Evolutionary conservation across 2,113 vertebrate species (phyloP), one percentile per base, ranked within the genome.

Genomic region (Corynorhinus townsendii): DNA sequence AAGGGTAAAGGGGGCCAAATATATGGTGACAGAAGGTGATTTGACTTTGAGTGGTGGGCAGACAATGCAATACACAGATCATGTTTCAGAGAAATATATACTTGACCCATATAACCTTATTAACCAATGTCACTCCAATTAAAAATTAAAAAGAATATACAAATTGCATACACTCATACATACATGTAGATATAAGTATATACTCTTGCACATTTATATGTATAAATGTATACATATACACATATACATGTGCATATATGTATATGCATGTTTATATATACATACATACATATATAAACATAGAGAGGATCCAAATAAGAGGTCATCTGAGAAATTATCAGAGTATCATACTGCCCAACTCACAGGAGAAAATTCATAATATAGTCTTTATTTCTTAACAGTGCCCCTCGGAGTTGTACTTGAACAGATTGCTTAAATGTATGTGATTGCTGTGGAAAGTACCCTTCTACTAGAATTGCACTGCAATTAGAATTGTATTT

Each of bases 401-500:
- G 30, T 64, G 62, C 30, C 5, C 28, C 62, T 86, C 83, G 49
- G 52, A 95, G 8, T 33, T 45, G 33, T 15, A 79, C 62, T 26
- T 68, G 6, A 87, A 66, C 26, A 89, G 33, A 73, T n/a, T 56
- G 7, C 7, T 59, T 52, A 11, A 4, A 43, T 56, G 35, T 73
- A 54, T 9, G 16, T 86, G 62, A 69, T 26, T 95, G 22, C 47
- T 26, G 12, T 45, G 49, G n/a, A 88, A 84, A 73, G 24, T 22
- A 49, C 2, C 5, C 12, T 75, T 91, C 52, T 40, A 15, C 62
- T 28, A 91, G 83, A 91, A 91, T 22, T 69, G 20, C 11, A 82
- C 59, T 89, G 93, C 45, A 77, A 83, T 28, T 28, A 91, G 73
- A 91, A 91, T 22, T 69, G 20, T 11, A 82, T 68, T 89, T 94